Evolutionary conservation across 2,113 vertebrate species (phyloP).

Genomic region (Callipepla squamata): DNA sequence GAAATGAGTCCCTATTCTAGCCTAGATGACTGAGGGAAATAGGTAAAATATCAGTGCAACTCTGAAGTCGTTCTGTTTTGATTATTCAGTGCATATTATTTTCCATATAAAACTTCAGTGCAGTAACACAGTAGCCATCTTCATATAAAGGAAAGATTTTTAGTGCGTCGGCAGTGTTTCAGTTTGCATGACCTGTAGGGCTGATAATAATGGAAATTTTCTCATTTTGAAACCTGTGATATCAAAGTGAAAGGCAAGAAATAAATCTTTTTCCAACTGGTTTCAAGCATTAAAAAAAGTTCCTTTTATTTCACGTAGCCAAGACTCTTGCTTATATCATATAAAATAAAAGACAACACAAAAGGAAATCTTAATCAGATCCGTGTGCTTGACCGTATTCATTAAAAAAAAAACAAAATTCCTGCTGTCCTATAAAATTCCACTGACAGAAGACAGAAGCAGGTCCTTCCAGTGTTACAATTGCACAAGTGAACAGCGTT

Average conservation of each 20-base stretch:
- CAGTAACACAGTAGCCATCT: background rate
- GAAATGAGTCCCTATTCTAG: background rate
- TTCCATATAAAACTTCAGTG: background rate
- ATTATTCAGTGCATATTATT: background rate
- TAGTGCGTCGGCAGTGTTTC: background rate
- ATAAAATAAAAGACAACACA: background rate
- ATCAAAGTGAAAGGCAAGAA: conserved; percentile 14
- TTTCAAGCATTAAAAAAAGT: background rate
- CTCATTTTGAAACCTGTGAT: conserved; percentile 32
- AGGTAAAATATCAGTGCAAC: background rate
- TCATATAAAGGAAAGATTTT: background rate
- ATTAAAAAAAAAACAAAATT: background rate
- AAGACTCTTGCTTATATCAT: background rate
- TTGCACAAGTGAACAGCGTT: background rate
- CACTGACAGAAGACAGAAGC: background rate
- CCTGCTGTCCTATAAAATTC: background rate
- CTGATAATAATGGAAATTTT: conserved; percentile 7
- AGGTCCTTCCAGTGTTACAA: background rate
- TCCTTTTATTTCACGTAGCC: background rate
- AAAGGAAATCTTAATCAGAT: background rate
- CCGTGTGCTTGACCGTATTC: background rate
- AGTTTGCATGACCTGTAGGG: background rate
- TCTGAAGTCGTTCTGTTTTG: background rate
- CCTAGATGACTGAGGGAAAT: background rate
- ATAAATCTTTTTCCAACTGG: background rate